Conservation (phyloP, 2,113 vertebrate genomes). For the Tupaia chinensis region DNA sequence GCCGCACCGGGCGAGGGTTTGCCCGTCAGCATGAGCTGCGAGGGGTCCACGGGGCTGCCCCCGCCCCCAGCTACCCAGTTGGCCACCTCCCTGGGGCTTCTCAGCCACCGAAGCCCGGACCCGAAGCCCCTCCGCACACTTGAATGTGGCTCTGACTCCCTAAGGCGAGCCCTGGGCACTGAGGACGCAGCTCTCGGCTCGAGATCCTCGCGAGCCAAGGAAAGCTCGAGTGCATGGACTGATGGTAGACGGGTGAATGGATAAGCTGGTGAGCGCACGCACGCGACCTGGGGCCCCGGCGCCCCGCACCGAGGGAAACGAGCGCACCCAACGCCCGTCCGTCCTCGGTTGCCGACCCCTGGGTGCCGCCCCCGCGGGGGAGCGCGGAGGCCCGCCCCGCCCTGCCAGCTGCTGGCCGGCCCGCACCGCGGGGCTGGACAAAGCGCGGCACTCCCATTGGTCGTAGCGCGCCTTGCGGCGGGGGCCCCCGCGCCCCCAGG, state of each 20-base stretch:
- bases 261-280: not conserved
- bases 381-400: not conserved
- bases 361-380: not conserved
- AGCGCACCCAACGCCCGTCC: rapidly evolving
- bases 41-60: not conserved
- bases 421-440: slow-evolving; percentile 84
- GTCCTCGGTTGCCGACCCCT: not conserved
- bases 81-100: not conserved
- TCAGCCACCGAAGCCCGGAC: not conserved
- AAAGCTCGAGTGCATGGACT: rapidly evolving
- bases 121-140: not conserved
- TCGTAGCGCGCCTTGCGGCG: slow-evolving; percentile 78
- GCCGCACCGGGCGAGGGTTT: not conserved
- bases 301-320: not conserved
- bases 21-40: too few species aligned
- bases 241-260: not conserved
- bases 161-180: too few species aligned
- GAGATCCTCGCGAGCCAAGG: not conserved
- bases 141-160: not conserved
- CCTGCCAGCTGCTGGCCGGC: slow-evolving; percentile 70
- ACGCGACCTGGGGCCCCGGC: not conserved
- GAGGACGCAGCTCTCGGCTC: not conserved
- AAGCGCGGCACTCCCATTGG: slow-evolving; percentile 90
- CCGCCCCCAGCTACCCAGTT: not conserved
- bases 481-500: too few species aligned